Evolutionary conservation across 2,797 vertebrate genomes (phyloP).

Genomic region (Thamnophis elegans): DNA sequence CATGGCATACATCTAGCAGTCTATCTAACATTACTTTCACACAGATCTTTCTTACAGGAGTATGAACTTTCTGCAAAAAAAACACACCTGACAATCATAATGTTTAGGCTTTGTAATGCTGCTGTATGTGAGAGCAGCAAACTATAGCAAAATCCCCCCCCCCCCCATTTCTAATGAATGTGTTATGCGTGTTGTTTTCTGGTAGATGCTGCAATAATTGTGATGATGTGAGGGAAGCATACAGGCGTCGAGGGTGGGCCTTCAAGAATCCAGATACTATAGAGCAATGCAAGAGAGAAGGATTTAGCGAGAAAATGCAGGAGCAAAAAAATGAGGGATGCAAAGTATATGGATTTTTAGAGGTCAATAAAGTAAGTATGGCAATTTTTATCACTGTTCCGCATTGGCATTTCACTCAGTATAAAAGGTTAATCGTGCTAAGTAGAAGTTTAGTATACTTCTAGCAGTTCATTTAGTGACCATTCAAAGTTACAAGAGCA

Average conservation of each 20-base stretch:
- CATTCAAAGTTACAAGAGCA: not conserved
- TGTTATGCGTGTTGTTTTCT: conserved; percentile 22
- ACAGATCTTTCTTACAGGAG: not conserved
- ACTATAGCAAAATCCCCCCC: not conserved
- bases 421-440: not conserved
- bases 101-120: not conserved
- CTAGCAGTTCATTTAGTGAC: not conserved
- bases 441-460: not conserved
- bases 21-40: not conserved
- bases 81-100: not conserved
- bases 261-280: conserved; percentile 97
- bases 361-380: conserved; percentile 92
- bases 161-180: not conserved
- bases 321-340: conserved; percentile 99
- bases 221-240: conserved; percentile 95
- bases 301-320: conserved; percentile 98
- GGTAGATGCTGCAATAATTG: conserved; percentile 94
- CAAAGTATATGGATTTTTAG: conserved; percentile 92
- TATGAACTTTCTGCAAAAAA: not conserved
- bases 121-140: not conserved
- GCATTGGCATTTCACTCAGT: not conserved
- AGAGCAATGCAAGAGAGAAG: conserved; percentile 95
- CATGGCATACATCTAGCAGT: not conserved
- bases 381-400: not conserved
- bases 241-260: conserved; percentile 93